Evolutionary conservation across 2,888 invertebrate genomes (phyloP), one percentile per base, ranked within the genome.

Genomic region (Blastobasis adustella): DNA sequence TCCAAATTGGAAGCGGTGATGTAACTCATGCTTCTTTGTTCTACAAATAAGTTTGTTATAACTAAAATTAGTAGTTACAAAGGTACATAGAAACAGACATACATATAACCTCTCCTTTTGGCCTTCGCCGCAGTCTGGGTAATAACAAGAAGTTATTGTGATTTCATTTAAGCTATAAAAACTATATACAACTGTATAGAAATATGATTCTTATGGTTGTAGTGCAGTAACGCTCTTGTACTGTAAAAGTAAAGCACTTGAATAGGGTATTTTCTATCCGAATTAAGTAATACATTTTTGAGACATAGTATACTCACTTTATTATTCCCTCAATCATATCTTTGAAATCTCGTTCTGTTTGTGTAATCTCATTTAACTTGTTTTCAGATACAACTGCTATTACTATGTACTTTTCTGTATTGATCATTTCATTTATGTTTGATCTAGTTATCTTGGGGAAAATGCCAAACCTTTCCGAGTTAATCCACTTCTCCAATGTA

Each of bases 1-100:
- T 43, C 98, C 97, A 87, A 99, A 99, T 82, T 98, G 98, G 73
- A 96, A 96, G 61, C 90, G 82, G 77, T 91, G 90, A 70, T 96
- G 96, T 65, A 95, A 95, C 59, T 94, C 93, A 43, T 93, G 91
- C 54, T 95, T 92, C 72, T 72, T 73, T 57, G 76, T 76, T 56
- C 88, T 87, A 64, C 23, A 68, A 76, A 61, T 48, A 49, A n/a
- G n/a, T n/a, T n/a, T 43, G 47, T 23, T 37, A 41, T 23, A 37
- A 8, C 37, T 47, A 6, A 49, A 5, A 41, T 36, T 9, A n/a
- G 48, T 23, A 23, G 23, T 23, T 23, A 23, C 23, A 23, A 23
- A 3, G 23, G 23, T 23, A 23, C 23, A 23, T 23, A 23, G 23
- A 23, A 23, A 23, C 23, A 23, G 23, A 23, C 23, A 23, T 3